These are phyloP conservation scores for Grapholita molesta DNA, from an alignment of 1,140 invertebrate species.

Conservation along the genomic window DNA sequence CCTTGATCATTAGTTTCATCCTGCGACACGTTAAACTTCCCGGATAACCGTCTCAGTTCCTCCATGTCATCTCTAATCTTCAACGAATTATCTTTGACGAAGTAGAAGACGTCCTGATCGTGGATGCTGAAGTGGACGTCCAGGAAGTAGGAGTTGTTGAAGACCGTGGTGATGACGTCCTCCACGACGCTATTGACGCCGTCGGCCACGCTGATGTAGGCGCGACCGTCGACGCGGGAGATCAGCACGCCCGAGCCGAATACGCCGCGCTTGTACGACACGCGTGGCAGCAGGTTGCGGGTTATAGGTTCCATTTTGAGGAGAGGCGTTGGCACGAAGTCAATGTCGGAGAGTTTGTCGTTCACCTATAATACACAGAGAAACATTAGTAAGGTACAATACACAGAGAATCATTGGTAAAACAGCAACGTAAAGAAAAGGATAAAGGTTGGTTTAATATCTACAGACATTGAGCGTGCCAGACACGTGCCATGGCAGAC, in stretches of 20 bases:
- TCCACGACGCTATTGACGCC: constrained; percentile 92
- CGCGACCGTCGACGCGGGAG: constrained; percentile 87
- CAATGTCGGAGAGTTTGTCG: constrained; percentile 88
- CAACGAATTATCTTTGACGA: constrained; percentile 93
- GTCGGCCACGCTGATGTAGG: constrained; percentile 91
- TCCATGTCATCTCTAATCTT: constrained; percentile 94
- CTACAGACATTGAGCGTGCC: too few species aligned
- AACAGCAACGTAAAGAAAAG: too few species aligned
- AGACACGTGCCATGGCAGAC: too few species aligned
- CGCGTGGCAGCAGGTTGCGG: constrained; percentile 86
- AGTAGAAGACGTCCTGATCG: constrained; percentile 96
- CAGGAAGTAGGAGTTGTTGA: constrained; percentile 96
- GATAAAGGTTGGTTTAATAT: too few species aligned
- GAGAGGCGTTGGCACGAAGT: constrained; percentile 89
- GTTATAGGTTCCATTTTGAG: constrained; percentile 90
- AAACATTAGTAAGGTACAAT: too few species aligned
- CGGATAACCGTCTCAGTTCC: constrained; percentile 89
- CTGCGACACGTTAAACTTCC: constrained; percentile 96
- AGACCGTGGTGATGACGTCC: constrained; percentile 94
- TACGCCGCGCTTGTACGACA: constrained; percentile 90
- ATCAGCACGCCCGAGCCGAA: constrained; percentile 95
- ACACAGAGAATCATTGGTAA: too few species aligned
- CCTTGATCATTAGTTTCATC: constrained; percentile 92
- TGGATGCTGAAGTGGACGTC: constrained; percentile 95
- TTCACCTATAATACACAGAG: constrained; percentile 79